Base-by-base conservation (phyloP, 1,140 invertebrate species). In the Zaprionus tsacasi region DNA sequence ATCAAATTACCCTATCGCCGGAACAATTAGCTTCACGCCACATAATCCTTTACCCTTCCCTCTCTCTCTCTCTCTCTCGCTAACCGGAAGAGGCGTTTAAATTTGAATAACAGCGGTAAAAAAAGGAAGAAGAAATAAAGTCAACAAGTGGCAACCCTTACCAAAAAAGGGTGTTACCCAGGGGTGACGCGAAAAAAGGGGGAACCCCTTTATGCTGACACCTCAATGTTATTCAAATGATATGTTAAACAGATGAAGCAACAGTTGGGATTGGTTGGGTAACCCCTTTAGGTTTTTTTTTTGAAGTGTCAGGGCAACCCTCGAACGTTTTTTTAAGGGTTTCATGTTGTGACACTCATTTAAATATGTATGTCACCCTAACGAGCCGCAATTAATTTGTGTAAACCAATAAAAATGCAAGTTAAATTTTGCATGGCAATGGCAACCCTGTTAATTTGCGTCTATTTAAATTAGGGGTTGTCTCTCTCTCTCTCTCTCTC, bases 341-440 rank as follows among this genome's bases (percentile, higher is more conserved):
- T 48, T 25, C 30, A 40, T 89, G 79, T 89, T 88, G 67, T 88
- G 85, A 88, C 85, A 85, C 66, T 50, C 45, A 89, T 89, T 89
- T 89, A 65, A 89, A 89, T 89, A 89, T 87, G 82, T 17, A 15
- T 21, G 68, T 76, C 66, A 82, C 69, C 82, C 59, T 40, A 40
- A 27, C 56, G 30, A 67, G 70, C 55, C 56, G 77, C 78, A 38
- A 27, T 73, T 88, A 88, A 88, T 89, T 89, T 89, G 56, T 89
- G 81, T 88, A 81, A 89, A 76, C 85, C 85, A 88, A 88, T 88
- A 89, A 88, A 89, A 88, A 90, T 90, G 81, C 70, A 63, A 70
- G 52, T 81, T 81, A 85, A 89, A 90, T 89, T 89, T 35, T 33
- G 43, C 33, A 45, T 56, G 57, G 27, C 27, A 45, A 45, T 55